Percentiles rank a stretch among this genome's conserved stretches.
Conservation (phyloP, 2,888 invertebrate genomes). For the Zhengitettix transpicula region DNA sequence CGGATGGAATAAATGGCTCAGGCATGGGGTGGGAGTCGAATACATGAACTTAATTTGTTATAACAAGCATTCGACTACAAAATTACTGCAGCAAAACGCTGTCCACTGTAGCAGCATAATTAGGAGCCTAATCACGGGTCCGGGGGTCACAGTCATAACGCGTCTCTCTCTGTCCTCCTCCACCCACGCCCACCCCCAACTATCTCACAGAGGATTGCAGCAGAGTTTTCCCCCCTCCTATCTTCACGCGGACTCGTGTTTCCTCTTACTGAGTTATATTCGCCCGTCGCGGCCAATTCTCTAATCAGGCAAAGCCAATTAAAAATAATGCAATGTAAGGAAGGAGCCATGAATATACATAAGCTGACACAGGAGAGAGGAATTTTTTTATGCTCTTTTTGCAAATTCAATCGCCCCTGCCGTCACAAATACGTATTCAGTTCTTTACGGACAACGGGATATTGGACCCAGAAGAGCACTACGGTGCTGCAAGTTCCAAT, state of each 20-base stretch:
- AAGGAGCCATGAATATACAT: conserved; percentile 2
- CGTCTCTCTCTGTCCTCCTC: too few relatives aligned
- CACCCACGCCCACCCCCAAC: too few relatives aligned
- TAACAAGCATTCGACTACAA: conserved; percentile 6
- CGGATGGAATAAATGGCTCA: conserved; percentile 2
- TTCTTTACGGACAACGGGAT: too few relatives aligned
- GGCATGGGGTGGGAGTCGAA: not conserved
- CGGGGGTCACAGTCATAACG: too few relatives aligned
- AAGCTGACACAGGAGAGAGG: not conserved
- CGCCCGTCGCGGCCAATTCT: not conserved
- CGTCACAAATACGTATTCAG: too few relatives aligned
- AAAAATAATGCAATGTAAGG: conserved; percentile 3
- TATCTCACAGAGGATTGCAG: too few relatives aligned
- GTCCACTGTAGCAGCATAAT: conserved; percentile 5
- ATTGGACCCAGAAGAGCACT: too few relatives aligned
- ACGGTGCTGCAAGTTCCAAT: too few relatives aligned
- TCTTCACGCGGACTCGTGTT: too few relatives aligned
- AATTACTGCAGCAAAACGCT: conserved; percentile 4
- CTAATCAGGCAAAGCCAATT: conserved; percentile 2
- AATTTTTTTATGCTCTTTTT: not conserved
- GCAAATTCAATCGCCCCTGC: too few relatives aligned
- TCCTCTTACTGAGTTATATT: too few relatives aligned
- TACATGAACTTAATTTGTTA: conserved; percentile 7
- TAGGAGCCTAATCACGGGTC: not conserved
- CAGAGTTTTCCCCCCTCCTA: too few relatives aligned